Conservation (phyloP, 2,113 vertebrate species). For the Mormoops blainvillei region DNA sequence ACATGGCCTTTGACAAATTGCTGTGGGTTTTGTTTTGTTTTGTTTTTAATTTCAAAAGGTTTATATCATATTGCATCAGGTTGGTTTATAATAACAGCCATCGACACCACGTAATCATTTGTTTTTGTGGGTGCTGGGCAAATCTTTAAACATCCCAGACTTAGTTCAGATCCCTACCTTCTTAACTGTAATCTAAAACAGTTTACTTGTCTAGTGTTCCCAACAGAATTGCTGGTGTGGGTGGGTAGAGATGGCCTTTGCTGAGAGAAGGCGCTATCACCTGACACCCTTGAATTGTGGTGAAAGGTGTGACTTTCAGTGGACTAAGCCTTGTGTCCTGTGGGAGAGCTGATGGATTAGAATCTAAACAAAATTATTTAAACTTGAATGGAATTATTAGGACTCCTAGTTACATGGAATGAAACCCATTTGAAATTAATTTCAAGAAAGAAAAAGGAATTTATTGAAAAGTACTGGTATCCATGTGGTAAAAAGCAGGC, state of each 20-base stretch:
- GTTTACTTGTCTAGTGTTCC: neutral
- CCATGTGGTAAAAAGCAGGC: neutral
- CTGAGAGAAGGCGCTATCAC: neutral
- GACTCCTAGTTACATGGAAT: neutral
- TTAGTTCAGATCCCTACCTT: neutral
- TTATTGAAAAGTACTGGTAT: neutral
- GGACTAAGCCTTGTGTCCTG: neutral
- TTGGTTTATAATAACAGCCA: conserved; percentile 20
- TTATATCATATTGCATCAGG: neutral
- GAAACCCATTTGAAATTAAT: neutral
- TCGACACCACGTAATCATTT: neutral
- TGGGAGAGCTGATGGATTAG: neutral
- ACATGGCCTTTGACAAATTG: neutral
- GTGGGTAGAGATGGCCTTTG: neutral
- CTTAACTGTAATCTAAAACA: neutral
- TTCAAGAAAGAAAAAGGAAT: neutral
- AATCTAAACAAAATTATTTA: neutral
- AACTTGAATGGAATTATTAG: neutral
- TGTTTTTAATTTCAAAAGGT: conserved; percentile 43
- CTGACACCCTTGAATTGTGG: neutral
- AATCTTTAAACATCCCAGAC: neutral
- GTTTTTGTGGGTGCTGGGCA: neutral
- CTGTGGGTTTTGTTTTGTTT: too few species aligned
- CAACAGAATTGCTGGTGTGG: neutral
- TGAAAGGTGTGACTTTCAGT: neutral